phyloP scores from a whole-genome alignment of 2,113 vertebrate species.

The Forbesichthys agassizii region DNA sequence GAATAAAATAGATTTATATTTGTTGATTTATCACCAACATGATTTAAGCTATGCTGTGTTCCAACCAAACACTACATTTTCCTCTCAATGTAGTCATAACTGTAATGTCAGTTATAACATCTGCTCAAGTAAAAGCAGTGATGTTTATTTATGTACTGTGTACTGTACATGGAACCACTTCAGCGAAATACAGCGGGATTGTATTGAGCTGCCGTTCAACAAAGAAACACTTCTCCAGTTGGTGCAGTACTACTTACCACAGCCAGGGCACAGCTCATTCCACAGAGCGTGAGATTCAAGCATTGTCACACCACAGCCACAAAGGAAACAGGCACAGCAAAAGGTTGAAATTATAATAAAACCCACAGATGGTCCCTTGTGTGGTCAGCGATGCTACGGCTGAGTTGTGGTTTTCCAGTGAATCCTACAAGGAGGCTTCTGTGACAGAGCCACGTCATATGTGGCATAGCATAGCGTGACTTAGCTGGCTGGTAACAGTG shows the following conservation, averaged over 20 bases:
- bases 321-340: constrained; percentile 17
- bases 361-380: constrained; percentile 25
- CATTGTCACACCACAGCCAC: constrained; percentile 28
- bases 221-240: constrained; percentile 7
- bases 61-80: no score
- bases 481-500: no score
- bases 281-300: constrained; percentile 18
- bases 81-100: no score
- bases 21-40: no score
- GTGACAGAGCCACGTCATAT: background rate
- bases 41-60: no score
- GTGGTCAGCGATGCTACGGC: background rate
- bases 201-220: no score
- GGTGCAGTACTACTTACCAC: constrained; percentile 19
- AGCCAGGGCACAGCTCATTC: constrained; percentile 25
- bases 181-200: no score
- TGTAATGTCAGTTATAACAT: no score
- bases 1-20: no score
- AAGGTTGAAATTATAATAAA: constrained; percentile 55
- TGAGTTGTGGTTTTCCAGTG: background rate
- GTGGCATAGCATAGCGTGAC: background rate
- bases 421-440: background rate
- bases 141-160: no score
- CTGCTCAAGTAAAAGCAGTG: no score
- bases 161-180: no score